Evolutionary conservation across 2,888 invertebrate species (phyloP).

Genomic region (Drosophila austrosaltans): DNA sequence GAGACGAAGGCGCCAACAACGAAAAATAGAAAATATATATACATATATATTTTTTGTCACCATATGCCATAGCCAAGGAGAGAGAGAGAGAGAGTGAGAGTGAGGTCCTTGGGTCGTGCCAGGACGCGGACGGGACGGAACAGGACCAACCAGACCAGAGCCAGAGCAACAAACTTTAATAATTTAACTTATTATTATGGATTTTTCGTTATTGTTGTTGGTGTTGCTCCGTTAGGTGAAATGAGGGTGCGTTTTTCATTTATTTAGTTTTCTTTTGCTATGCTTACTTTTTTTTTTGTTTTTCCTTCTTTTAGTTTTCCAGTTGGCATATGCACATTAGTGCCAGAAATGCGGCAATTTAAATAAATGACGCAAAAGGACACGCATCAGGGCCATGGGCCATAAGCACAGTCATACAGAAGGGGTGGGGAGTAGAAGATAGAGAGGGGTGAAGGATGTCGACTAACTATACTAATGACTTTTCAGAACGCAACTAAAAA

Average conservation of each 20-base stretch:
- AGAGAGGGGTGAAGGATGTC: not conserved
- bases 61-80: conserved; percentile 59
- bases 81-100: too few relatives aligned
- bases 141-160: conserved; percentile 17
- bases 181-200: conserved; percentile 76
- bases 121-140: conserved; percentile 4
- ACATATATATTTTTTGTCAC: conserved; percentile 61
- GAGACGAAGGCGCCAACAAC: conserved; percentile 51
- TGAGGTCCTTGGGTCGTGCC: conserved; percentile 56
- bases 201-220: conserved; percentile 62
- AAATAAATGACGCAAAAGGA: conserved; percentile 75
- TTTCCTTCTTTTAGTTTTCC: not conserved
- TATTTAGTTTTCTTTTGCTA: conserved; percentile 26
- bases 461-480: conserved; percentile 60
- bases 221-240: conserved; percentile 47
- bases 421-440: not conserved
- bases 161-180: conserved; percentile 68
- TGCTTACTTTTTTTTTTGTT: not conserved
- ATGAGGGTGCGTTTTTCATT: conserved; percentile 57
- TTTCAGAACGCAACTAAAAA: conserved; percentile 59
- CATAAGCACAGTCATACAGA: too few relatives aligned
- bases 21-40: conserved; percentile 40
- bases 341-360: conserved; percentile 73
- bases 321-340: conserved; percentile 71
- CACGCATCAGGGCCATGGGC: conserved; percentile 57